phyloP scores from a whole-genome alignment of 1,140 invertebrate genomes.

The Brachionus manjavacas region DNA sequence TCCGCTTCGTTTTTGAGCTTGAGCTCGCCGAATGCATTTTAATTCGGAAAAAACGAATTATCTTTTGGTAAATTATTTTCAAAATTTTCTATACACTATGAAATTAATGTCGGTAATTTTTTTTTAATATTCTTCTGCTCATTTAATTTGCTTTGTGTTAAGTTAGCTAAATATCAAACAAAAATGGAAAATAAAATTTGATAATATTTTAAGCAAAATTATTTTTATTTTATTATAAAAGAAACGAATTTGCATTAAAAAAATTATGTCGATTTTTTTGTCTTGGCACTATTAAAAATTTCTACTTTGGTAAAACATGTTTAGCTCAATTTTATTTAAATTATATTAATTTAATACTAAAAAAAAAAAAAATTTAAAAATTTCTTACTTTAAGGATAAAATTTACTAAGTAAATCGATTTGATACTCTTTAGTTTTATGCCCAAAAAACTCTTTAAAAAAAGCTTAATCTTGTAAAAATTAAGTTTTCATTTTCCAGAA shows the following conservation, averaged over 20 bases:
- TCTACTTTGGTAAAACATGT: neutral
- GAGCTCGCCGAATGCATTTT: neutral
- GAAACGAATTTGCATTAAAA: neutral
- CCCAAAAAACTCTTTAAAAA: too few species aligned
- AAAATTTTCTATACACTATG: neutral
- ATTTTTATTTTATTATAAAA: conserved; percentile 20
- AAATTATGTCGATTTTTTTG: conserved; percentile 8
- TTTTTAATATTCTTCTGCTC: conserved; percentile 7
- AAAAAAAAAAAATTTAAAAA: neutral
- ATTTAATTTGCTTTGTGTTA: neutral
- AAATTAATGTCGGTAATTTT: neutral
- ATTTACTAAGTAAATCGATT: too few species aligned
- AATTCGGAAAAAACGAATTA: neutral
- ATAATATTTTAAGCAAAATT: conserved; percentile 27
- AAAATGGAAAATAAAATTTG: conserved; percentile 17
- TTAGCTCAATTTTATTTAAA: neutral
- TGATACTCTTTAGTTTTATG: too few species aligned
- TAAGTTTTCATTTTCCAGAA: too few species aligned
- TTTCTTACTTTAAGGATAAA: neutral
- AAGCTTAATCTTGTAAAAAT: too few species aligned
- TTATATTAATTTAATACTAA: too few species aligned
- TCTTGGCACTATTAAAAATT: neutral
- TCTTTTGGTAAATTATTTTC: neutral
- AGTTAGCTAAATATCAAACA: neutral
- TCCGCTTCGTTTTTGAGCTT: conserved; percentile 9